Base-by-base conservation (phyloP, 2,888 invertebrate genomes). In the Hypselothyrea guttata region DNA sequence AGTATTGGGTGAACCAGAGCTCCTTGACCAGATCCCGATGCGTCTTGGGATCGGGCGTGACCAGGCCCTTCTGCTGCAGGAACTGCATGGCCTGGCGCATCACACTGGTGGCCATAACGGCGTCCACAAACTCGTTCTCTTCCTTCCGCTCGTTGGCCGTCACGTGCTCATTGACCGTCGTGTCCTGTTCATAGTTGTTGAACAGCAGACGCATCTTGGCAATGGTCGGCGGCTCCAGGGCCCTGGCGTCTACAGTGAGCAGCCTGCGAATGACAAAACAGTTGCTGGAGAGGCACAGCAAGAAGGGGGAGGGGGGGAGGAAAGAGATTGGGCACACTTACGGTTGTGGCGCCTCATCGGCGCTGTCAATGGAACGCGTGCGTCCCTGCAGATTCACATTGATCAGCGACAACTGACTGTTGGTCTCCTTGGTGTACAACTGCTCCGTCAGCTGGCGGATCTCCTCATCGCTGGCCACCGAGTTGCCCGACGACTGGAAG, bases 131-230 rank as follows among this genome's bases (percentile, higher is more conserved):
- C 18, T 92, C 92, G 70, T 94, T 93, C 89, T 96, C 95, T 91
- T 97, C 97, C 48, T 90, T 92, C 55, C 92, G 92, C 89, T 96
- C 96, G 87, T 92, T 92, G 12, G 94, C 91, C 1, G 95, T 95
- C 18, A 96, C 93, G 75, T 94, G 91, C 89, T 97, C 97, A 79
- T 94, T 93, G n/a, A 92, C 91, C 51, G 92, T 90, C 0, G 94
- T 93, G 71, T 95, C 93, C 57, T 94, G 90, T 84, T 96, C 93
- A 87, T 97, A 98, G 89, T 98, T 98, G 88, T 98, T 95, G 87
- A 95, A 93, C 37, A 98, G 92, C 27, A 92, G 90, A 38, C 93
- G 87, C 72, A 97, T 92, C 81, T 93, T 94, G 68, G 94, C 92
- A 60, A 97, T 93, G 1, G 97, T 96, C 4, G 93, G 91, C 0